A percentile compares a stretch with the other conserved stretches of the same genome.
Evolutionary conservation across 1,140 invertebrate species (phyloP).

Genomic region (Drosophila baimaii): DNA sequence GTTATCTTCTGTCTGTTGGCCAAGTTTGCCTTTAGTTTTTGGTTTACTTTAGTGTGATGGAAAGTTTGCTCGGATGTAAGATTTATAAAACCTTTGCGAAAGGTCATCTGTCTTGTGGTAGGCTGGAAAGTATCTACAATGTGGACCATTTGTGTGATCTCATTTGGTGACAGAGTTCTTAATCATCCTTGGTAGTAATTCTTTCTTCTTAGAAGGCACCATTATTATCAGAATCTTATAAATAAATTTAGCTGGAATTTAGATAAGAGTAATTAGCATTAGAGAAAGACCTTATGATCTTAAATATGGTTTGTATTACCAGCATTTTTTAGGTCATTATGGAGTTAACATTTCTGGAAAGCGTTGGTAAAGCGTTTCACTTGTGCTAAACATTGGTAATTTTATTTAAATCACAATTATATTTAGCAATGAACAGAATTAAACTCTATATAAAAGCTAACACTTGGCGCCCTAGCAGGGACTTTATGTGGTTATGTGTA

Average conservation of each 20-base stretch:
- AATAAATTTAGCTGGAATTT: constrained; percentile 6
- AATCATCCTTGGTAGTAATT: background rate
- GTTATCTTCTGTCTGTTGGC: constrained; percentile 25
- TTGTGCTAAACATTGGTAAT: too few relatives aligned
- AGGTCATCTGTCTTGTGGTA: constrained; percentile 11
- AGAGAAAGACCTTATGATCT: background rate
- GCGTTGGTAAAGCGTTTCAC: too few relatives aligned
- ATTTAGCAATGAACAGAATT: background rate
- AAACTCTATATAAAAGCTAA: background rate
- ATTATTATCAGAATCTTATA: background rate
- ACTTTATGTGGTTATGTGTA: background rate
- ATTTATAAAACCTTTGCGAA: constrained; percentile 6
- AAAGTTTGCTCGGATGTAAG: constrained; percentile 12
- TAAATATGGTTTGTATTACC: too few relatives aligned
- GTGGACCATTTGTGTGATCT: constrained; percentile 2
- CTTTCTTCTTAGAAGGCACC: background rate
- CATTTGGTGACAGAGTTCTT: background rate
- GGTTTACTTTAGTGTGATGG: background rate
- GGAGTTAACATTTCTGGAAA: too few relatives aligned
- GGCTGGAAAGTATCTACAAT: background rate
- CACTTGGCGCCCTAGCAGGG: background rate
- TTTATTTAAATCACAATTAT: too few relatives aligned
- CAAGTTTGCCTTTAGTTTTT: constrained; percentile 16
- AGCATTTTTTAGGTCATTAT: background rate
- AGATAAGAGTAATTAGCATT: background rate